phyloP scores from a whole-genome alignment of 37 sponge, comb jelly and placozoan genomes.

The Aphrocallistes beatrix region DNA sequence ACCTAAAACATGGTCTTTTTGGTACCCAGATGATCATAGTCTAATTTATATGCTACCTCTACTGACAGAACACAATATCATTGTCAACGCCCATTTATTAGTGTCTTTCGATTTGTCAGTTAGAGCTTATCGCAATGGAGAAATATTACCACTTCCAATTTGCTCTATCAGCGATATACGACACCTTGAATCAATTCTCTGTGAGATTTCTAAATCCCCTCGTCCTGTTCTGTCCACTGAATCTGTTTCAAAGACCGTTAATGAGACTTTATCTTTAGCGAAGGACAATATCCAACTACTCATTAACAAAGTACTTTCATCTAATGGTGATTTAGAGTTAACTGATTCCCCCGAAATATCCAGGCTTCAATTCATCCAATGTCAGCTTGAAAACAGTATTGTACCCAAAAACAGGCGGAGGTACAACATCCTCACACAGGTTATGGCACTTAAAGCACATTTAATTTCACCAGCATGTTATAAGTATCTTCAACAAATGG shows the following conservation, averaged over 20 bases:
- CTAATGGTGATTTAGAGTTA: neutral
- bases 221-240: neutral
- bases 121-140: constrained; percentile 15
- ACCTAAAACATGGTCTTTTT: no score
- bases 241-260: neutral
- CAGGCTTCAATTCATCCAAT: constrained; percentile 10
- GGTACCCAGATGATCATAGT: no score
- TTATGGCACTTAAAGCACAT: neutral
- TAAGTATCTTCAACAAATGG: constrained; percentile 5
- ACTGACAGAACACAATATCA: no score
- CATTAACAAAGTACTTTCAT: neutral
- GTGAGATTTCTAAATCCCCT: neutral
- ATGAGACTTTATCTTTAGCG: neutral
- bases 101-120: neutral
- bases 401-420: constrained; percentile 5
- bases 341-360: neutral
- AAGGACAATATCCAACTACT: constrained; percentile 1
- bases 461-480: neutral
- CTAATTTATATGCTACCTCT: no score
- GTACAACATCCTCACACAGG: neutral
- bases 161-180: neutral
- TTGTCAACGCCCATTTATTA: no score
- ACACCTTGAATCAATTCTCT: neutral
- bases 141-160: neutral
- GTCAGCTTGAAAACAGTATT: neutral